These are phyloP conservation scores for Halichoerus grypus DNA, from an alignment of 2,113 vertebrate genomes.

Conservation along the genomic window DNA sequence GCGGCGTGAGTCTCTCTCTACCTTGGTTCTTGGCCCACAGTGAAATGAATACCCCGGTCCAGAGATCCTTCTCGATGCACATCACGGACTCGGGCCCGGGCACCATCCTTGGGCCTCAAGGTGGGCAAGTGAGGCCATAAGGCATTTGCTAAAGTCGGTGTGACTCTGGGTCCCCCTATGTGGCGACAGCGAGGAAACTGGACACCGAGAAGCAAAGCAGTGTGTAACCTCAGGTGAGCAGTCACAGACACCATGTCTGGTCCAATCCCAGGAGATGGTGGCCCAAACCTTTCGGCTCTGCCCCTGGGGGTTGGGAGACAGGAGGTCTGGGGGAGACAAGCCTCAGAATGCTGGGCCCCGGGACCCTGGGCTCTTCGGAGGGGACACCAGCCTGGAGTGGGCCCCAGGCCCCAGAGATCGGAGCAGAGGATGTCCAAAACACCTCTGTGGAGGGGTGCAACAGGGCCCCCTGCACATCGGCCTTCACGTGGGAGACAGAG, in stretches of 20 bases:
- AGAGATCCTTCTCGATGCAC: not conserved
- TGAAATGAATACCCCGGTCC: not conserved
- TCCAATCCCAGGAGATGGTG: not conserved
- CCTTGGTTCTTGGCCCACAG: too few relatives aligned
- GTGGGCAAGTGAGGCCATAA: not conserved
- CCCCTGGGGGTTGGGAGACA: not conserved
- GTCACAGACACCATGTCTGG: not conserved
- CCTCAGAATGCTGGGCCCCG: not conserved
- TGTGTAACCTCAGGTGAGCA: fast-evolving
- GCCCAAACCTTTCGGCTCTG: not conserved
- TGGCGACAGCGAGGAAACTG: not conserved
- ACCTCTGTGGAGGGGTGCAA: too few relatives aligned
- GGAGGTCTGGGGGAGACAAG: not conserved
- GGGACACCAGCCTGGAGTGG: not conserved
- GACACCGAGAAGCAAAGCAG: not conserved
- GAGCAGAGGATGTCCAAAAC: not conserved
- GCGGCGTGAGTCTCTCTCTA: not conserved
- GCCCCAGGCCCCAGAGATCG: not conserved
- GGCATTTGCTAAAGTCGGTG: not conserved
- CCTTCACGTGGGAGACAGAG: not conserved
- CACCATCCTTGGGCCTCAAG: too few relatives aligned
- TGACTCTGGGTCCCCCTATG: not conserved
- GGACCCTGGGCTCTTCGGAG: not conserved
- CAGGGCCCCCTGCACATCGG: fast-evolving
- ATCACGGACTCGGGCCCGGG: not conserved